These are phyloP conservation scores for Drosophila atroscutellata DNA, from an alignment of 2,888 invertebrate genomes.

Conservation along the genomic window DNA sequence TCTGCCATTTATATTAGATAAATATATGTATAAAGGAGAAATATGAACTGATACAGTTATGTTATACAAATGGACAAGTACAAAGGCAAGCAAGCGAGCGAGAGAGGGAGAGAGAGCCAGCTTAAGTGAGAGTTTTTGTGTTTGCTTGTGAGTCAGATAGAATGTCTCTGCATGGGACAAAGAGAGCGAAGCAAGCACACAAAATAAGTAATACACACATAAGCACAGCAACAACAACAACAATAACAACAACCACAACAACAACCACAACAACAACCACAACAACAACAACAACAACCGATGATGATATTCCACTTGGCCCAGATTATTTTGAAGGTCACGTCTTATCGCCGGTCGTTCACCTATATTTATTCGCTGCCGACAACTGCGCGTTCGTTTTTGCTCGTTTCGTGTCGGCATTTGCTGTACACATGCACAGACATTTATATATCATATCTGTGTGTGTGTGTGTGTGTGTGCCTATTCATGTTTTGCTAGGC, in stretches of 20 bases:
- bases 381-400: conserved; percentile 27
- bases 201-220: conserved; percentile 31
- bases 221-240: conserved; percentile 20
- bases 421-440: conserved; percentile 1
- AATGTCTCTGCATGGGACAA: conserved; percentile 20
- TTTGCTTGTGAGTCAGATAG: conserved; percentile 17
- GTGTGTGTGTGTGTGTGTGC: not conserved
- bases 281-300: conserved; percentile 27
- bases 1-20: conserved; percentile 3
- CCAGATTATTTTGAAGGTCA: conserved; percentile 85
- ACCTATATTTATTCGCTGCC: conserved; percentile 82
- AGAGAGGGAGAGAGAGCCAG: conserved; percentile 6
- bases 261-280: conserved; percentile 23
- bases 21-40: conserved; percentile 8
- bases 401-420: conserved; percentile 24
- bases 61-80: conserved; percentile 10
- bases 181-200: conserved; percentile 14
- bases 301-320: conserved; percentile 84
- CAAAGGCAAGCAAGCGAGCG: not conserved
- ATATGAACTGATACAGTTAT: conserved; percentile 20
- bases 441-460: not conserved
- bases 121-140: conserved; percentile 10
- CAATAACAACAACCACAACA: conserved; percentile 26
- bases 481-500: conserved; percentile 20
- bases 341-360: conserved; percentile 85